phyloP scores from a whole-genome alignment of 1,140 invertebrate genomes.

The Oscheius sp. region DNA sequence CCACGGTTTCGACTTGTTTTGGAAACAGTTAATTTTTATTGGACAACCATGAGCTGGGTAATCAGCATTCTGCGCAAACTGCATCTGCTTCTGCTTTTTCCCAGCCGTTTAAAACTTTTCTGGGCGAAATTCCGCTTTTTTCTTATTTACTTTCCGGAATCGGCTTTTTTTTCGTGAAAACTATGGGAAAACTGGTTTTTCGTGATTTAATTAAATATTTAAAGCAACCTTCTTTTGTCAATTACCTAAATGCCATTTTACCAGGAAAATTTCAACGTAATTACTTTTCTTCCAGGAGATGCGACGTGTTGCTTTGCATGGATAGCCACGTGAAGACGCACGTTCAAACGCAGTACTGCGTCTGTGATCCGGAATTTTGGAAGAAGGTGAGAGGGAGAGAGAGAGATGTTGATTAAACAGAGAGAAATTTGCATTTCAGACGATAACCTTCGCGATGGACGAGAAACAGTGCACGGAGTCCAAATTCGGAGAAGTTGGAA shows the following conservation, averaged over 20 bases:
- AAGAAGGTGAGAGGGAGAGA: background rate
- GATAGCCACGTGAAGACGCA: slow-evolving; percentile 5
- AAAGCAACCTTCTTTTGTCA: background rate
- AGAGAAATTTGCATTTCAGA: background rate
- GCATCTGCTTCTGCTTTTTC: no score
- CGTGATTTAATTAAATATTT: background rate
- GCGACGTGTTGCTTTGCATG: slow-evolving; percentile 8
- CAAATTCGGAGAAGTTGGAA: background rate
- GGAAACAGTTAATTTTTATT: no score
- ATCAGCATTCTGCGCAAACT: no score
- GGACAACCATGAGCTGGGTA: no score
- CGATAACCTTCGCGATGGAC: background rate
- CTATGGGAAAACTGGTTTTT: no score
- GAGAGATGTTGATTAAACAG: background rate
- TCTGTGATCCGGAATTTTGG: slow-evolving; percentile 24
- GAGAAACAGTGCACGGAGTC: background rate
- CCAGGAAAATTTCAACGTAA: background rate
- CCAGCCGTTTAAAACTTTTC: no score
- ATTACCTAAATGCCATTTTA: slow-evolving; percentile 2
- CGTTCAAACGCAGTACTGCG: slow-evolving; percentile 16
- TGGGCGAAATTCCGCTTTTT: no score
- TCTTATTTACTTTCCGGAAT: no score
- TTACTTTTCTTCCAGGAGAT: slow-evolving; percentile 20
- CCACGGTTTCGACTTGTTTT: no score
- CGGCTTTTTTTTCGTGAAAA: no score